These are phyloP conservation scores for Tauraco hartlaubi DNA, from an alignment of 2,797 vertebrate genomes.

Conservation along the genomic window DNA sequence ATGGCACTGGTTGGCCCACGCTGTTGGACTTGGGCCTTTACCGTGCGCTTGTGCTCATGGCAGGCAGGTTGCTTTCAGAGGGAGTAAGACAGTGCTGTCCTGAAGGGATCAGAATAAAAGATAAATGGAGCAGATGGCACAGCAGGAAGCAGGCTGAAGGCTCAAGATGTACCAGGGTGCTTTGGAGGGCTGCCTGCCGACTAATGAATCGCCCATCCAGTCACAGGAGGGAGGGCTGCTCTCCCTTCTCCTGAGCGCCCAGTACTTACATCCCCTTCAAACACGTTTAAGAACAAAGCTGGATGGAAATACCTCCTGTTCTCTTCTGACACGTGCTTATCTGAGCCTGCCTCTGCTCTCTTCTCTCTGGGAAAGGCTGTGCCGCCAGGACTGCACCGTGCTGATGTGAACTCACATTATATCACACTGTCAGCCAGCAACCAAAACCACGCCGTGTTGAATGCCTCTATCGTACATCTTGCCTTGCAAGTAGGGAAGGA, in stretches of 20 bases:
- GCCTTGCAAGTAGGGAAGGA: background rate
- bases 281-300: background rate
- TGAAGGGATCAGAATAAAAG: background rate
- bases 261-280: background rate
- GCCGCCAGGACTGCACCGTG: background rate
- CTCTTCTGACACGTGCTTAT: background rate
- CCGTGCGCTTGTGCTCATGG: background rate
- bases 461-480: rapidly evolving
- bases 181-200: background rate
- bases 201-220: rapidly evolving
- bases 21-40: background rate
- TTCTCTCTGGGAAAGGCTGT: background rate
- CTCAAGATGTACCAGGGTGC: background rate
- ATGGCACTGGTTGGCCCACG: background rate
- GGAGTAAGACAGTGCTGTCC: background rate
- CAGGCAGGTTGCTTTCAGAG: background rate
- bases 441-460: background rate
- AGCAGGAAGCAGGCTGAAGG: background rate
- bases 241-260: background rate
- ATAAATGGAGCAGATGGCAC: background rate
- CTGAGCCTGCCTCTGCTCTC: background rate
- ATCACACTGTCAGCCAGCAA: background rate
- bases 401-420: background rate
- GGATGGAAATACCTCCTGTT: background rate
- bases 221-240: rapidly evolving